phyloP scores from a whole-genome alignment of 2,797 vertebrate species.

The Cyclopterus lumpus region DNA sequence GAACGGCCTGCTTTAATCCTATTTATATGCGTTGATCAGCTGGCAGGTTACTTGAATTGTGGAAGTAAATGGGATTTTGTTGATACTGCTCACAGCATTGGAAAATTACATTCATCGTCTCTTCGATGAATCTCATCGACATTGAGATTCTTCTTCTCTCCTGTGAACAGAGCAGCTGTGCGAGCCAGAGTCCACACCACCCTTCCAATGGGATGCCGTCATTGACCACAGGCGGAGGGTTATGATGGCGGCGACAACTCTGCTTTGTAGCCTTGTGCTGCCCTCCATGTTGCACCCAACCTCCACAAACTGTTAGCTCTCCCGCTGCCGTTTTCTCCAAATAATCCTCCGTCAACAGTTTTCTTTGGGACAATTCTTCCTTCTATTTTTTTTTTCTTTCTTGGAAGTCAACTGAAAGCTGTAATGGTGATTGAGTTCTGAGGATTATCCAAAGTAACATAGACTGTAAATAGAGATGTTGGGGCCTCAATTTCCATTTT shows the following conservation, averaged over 20 bases:
- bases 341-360: background rate
- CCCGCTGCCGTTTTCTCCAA: background rate
- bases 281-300: background rate
- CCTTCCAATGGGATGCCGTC: too few species aligned
- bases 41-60: background rate
- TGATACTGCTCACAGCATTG: background rate
- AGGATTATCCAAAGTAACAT: slow-evolving; percentile 3
- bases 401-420: background rate
- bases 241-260: background rate
- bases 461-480: background rate
- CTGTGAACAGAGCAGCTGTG: background rate
- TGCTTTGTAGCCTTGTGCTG: background rate
- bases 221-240: background rate
- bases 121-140: background rate
- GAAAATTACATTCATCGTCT: background rate
- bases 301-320: background rate
- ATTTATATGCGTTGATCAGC: background rate
- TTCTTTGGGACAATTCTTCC: background rate
- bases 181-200: accelerated
- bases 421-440: background rate
- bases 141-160: background rate
- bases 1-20: background rate
- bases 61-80: background rate
- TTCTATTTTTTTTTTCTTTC: background rate
- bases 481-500: background rate